Base-by-base conservation (phyloP, 2,797 vertebrate species). In the Acipenser transmontanus region DNA sequence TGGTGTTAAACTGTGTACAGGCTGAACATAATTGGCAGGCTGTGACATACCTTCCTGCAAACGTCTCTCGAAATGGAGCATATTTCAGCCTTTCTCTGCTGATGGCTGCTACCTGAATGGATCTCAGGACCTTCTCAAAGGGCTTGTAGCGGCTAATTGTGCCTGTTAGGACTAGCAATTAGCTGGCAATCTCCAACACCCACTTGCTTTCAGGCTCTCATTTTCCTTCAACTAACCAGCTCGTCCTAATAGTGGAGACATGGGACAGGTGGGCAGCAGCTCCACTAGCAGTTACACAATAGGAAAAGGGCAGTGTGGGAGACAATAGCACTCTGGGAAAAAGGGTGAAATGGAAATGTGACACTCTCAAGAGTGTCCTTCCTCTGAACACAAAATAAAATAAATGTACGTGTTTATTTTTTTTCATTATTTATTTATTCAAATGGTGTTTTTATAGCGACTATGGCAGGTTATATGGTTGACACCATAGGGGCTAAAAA, bases 81-180 rank as follows among this genome's bases (percentile, higher is more conserved):
- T 76, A 80, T 83, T 84, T 82, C 84, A 84, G 84, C 84, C 85
- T 89, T 86, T 87, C 85, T 84, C 84, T 82, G 70, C 77, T 85
- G 84, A 85, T 82, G 78, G 80, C 84, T 89, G 84, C 81, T 89
- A 88, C 87, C 86, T 79, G 81, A 75, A 81, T 83, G 80, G 65
- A 85, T 82, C 85, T 83, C 80, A 77, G 80, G 85, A 82, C 84
- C 84, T 84, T 87, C 87, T 85, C 83, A 84, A 85, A 88, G 85
- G 88, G 85, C 85, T 87, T 86, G 85, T 88, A 88, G 82, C 77
- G 63, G 82, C 87, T 89, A 88, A 89, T 87, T 86, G 86, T 83
- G 83, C 82, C 87, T 88, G 84, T 87, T 86, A 90, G 86, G 86
- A 81, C 76, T 81, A 74, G 87, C 88, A 87, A 89, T 89, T 88